These are phyloP conservation scores for Holothuria leucospilota DNA, from an alignment of 53 echinoderm and acorn worm species.

Conservation along the genomic window DNA sequence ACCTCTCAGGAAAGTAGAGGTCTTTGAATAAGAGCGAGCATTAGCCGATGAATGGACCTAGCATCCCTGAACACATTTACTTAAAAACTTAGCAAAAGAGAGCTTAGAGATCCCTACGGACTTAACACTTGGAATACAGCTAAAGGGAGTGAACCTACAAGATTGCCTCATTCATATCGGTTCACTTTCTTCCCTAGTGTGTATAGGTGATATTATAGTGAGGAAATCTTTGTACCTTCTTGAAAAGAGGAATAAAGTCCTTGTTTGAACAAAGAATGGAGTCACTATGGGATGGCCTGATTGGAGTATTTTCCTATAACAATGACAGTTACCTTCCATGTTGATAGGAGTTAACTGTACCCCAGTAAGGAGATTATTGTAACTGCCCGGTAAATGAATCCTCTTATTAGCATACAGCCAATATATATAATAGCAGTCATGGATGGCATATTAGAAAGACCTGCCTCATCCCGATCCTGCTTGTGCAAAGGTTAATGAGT, in stretches of 20 bases:
- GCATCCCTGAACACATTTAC: too few species aligned
- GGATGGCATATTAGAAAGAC: too few species aligned
- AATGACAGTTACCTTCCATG: conserved; percentile 11
- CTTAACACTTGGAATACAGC: conserved; percentile 29
- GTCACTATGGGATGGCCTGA: conserved; percentile 14
- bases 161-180: neutral
- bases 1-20: too few species aligned
- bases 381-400: neutral
- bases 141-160: conserved; percentile 3
- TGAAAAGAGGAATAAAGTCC: conserved; percentile 18
- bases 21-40: too few species aligned
- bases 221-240: conserved; percentile 4
- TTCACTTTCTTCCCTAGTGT: neutral
- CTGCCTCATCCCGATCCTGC: too few species aligned
- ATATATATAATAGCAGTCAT: too few species aligned
- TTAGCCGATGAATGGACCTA: too few species aligned
- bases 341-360: conserved; percentile 22
- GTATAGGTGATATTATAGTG: conserved; percentile 10
- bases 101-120: conserved; percentile 15
- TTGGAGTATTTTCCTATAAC: conserved; percentile 17
- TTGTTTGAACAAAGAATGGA: conserved; percentile 20
- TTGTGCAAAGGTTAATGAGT: too few species aligned
- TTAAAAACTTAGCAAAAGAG: neutral
- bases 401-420: too few species aligned
- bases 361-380: conserved; percentile 21